Evolutionary conservation across 1,140 invertebrate species (phyloP), one percentile per base, ranked within the genome.

Genomic region (Leptinotarsa defecta): DNA sequence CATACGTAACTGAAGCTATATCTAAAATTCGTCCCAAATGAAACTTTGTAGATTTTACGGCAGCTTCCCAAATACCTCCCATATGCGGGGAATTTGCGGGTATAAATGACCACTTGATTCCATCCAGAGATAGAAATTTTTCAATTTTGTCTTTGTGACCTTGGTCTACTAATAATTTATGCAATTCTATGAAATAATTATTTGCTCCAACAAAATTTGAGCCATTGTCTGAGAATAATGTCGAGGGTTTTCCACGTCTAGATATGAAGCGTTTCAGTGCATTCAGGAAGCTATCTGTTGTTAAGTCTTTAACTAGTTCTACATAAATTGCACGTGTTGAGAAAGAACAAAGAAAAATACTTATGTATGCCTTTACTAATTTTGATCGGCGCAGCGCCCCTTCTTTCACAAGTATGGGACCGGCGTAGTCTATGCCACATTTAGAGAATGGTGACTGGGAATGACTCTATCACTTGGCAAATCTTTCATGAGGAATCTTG

Each of bases 41-140:
- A 52, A 62, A 48, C 63, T 85, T 77, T 67, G 76, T 27, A 13
- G 69, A 73, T 68, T 83, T 82, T 8, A 87, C 83, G 0, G 74
- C 68, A n/a, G 80, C 57, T 74, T 87, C 84, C 83, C 77, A 86
- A 34, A 81, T 77, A 3, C 85, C 86, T 62, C 24, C 24, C 24
- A 27, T 27, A 27, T 27, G 24, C 4, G 27, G 27, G 27, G 6
- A 27, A 27, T 27, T 27, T 27, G 27, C 27, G 1, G 27, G 27
- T 27, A 27, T 27, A 27, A 27, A 27, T 27, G 27, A 27, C 0
- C 27, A 27, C 27, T 27, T 27, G 27, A 27, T 27, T 27, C 1
- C 27, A 27, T 27, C 27, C 27, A 74, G 20, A 67, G 68, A 48
- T 74, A 49, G 22, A 74, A 65, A n/a, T 61, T 63, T n/a, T 74